Base-by-base conservation (phyloP, 1,140 invertebrate species). In the Contarinia nasturtii region DNA sequence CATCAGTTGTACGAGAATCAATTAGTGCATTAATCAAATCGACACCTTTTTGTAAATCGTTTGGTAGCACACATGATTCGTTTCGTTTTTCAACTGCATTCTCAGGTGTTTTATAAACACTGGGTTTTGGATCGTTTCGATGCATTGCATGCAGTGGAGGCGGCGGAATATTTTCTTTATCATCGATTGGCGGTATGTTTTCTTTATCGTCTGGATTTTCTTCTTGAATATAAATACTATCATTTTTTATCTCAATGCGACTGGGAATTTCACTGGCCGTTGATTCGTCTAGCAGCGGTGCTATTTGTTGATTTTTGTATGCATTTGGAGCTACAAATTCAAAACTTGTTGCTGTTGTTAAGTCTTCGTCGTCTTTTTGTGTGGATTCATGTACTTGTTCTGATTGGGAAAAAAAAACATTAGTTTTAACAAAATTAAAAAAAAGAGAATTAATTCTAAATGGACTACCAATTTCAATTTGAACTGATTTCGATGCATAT, bases 161-260 rank as follows among this genome's bases (percentile, higher is more conserved):
- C 37, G 41, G 41, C 18, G 41, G 41, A 43, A 43, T 21, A 20
- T 43, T 43, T 43, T 43, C 41, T 21, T 43, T 43, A 17, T 38
- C 36, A 38, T n/a, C 12, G 3, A 38, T 17, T 17, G 15, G 12
- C 12, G 36, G 15, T 14, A 38, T 38, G 12, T 38, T 38, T 14
- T 38, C 36, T 38, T 38, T 17, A 4, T 40, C 37, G 7, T 40
- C 14, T 4, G 14, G 37, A 18, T 18, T 18, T 14, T 40, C 37
- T 4, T 40, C 17, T 12, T n/a, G 37, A 15, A 18, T n/a, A 18
- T 15, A 40, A 40, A 40, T 40, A 40, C 14, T 40, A 5, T 40
- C 37, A n/a, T 40, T 40, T 40, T 14, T 4, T 3, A 27, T 10
- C 10, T 27, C 27, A 5, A 5, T 27, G 17, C 37, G 37, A 18